These are phyloP conservation scores for Noctilio leporinus DNA, from an alignment of 2,113 vertebrate genomes.

Conservation along the genomic window DNA sequence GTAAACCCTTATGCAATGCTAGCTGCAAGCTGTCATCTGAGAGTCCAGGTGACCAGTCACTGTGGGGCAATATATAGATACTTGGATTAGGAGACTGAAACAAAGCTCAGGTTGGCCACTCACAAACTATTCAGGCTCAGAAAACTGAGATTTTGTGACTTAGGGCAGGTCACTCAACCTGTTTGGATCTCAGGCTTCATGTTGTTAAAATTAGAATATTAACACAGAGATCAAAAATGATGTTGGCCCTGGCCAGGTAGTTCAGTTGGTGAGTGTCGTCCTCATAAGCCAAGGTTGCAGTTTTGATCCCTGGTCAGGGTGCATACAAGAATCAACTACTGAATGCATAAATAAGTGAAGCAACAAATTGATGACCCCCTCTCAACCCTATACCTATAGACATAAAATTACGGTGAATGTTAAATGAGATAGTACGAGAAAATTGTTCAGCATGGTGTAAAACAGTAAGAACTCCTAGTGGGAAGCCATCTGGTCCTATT, in stretches of 20 bases:
- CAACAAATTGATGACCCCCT: too few relatives aligned
- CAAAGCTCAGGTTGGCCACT: not conserved
- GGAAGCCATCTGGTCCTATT: not conserved
- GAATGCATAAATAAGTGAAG: too few relatives aligned
- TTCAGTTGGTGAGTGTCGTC: too few relatives aligned
- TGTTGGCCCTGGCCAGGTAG: too few relatives aligned
- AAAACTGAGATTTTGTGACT: not conserved
- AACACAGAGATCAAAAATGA: not conserved
- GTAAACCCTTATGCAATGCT: not conserved
- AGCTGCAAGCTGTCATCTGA: not conserved
- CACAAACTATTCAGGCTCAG: not conserved
- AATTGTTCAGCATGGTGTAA: not conserved
- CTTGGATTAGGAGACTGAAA: not conserved
- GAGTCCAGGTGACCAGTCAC: not conserved
- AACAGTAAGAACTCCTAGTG: not conserved
- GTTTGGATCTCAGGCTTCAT: not conserved
- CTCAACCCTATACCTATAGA: too few relatives aligned
- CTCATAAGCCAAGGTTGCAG: too few relatives aligned
- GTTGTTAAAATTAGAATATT: not conserved
- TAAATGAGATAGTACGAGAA: not conserved
- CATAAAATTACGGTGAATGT: not conserved
- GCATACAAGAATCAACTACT: too few relatives aligned
- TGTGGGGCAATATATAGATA: not conserved
- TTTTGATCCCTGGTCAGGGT: too few relatives aligned
- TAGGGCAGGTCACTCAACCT: not conserved